Percentiles rank a stretch among this genome's conserved stretches.
phyloP scores from a whole-genome alignment of 2,797 vertebrate genomes.

The Garrulus glandarius region DNA sequence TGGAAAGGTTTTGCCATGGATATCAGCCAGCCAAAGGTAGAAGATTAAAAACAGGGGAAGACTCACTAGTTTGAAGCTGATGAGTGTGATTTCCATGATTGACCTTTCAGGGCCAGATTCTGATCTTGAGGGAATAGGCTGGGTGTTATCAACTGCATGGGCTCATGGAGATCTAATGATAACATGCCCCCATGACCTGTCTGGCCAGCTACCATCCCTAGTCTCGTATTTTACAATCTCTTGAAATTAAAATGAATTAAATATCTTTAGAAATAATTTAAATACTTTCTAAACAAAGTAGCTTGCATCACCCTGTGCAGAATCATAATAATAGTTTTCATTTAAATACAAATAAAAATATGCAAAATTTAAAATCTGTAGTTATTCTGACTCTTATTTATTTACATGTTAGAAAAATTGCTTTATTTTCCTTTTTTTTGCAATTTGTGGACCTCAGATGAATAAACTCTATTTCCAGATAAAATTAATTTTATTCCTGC shows the following conservation, averaged over 20 bases:
- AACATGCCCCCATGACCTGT: background rate
- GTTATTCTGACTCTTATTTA: background rate
- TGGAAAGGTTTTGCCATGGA: background rate
- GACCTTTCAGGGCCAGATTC: constrained; percentile 18
- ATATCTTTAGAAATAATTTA: background rate
- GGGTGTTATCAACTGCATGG: background rate
- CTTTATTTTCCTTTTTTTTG: background rate
- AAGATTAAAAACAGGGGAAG: background rate
- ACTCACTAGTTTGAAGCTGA: background rate
- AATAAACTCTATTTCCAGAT: background rate
- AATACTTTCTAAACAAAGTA: background rate
- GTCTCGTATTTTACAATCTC: background rate
- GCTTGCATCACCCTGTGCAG: background rate
- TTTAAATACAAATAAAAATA: background rate
- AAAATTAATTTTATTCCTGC: background rate
- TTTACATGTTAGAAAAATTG: background rate
- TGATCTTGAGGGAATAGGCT: background rate
- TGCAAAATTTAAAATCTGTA: background rate
- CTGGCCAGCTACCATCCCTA: background rate
- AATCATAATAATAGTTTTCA: background rate
- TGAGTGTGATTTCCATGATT: background rate
- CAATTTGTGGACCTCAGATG: background rate
- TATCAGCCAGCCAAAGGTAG: background rate
- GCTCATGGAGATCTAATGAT: background rate
- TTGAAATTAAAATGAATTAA: background rate